These are phyloP conservation scores for Pterocles burchelli DNA, from an alignment of 2,113 vertebrate genomes.

Conservation along the genomic window DNA sequence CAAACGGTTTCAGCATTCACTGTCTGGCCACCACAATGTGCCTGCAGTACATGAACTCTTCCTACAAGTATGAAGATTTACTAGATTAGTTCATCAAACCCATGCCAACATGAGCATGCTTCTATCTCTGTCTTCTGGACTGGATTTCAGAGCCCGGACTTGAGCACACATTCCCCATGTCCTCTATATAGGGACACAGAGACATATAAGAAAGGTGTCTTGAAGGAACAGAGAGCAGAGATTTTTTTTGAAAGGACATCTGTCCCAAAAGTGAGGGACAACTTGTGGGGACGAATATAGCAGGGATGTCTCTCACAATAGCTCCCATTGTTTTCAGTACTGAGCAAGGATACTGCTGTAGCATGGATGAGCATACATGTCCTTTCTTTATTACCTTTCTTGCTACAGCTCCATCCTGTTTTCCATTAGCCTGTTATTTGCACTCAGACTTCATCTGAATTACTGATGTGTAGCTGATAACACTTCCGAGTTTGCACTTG, in stretches of 20 bases:
- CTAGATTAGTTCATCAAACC: not conserved
- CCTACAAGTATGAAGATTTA: not conserved
- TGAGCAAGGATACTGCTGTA: not conserved
- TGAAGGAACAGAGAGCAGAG: not conserved
- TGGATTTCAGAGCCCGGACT: not conserved
- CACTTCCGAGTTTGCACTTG: not conserved
- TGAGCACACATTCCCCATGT: not conserved
- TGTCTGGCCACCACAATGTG: not conserved
- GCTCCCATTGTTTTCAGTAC: not conserved
- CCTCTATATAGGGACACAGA: accelerated
- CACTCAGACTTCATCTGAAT: not conserved
- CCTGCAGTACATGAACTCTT: not conserved
- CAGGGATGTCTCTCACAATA: not conserved
- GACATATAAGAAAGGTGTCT: not conserved
- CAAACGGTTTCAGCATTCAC: not conserved
- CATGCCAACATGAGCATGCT: not conserved
- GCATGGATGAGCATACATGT: not conserved
- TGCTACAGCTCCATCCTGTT: not conserved
- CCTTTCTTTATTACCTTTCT: not conserved
- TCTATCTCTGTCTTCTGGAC: not conserved
- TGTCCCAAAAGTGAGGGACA: not conserved
- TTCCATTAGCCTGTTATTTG: not conserved
- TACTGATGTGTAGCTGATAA: not conserved
- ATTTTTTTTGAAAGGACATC: not conserved
- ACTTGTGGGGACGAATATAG: not conserved